Conservation (phyloP, 2,888 invertebrate species). For the Spisula solida region DNA sequence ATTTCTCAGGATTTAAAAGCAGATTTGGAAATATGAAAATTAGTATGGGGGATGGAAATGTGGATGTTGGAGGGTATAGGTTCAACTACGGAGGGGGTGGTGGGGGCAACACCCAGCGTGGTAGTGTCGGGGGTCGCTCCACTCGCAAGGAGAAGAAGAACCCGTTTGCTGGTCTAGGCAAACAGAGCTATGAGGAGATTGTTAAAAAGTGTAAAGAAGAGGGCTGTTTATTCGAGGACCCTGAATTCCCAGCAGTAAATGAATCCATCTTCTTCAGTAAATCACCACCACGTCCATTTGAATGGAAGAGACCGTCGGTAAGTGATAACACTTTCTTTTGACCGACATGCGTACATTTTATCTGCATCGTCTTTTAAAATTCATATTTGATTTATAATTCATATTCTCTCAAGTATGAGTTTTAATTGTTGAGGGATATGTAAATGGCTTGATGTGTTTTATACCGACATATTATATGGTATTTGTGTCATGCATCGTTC, state of each 20-base stretch:
- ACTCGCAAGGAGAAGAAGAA: slow-evolving; percentile 74
- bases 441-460: no score
- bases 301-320: slow-evolving; percentile 95
- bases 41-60: slow-evolving; percentile 71
- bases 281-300: slow-evolving; percentile 94
- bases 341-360: no score
- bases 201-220: slow-evolving; percentile 91
- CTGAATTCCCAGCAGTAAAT: slow-evolving; percentile 94
- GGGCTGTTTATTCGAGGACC: slow-evolving; percentile 95
- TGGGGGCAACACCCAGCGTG: slow-evolving; percentile 62
- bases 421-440: no score
- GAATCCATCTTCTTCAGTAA: slow-evolving; percentile 95
- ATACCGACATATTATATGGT: no score
- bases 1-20: slow-evolving; percentile 72
- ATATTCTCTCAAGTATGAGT: no score
- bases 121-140: slow-evolving; percentile 67
- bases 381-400: no score
- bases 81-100: slow-evolving; percentile 16
- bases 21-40: slow-evolving; percentile 74
- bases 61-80: slow-evolving; percentile 31
- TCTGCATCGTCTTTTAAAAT: no score
- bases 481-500: no score
- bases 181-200: slow-evolving; percentile 97
- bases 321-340: slow-evolving; percentile 66
- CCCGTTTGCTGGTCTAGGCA: slow-evolving; percentile 77